Percentiles rank a stretch among this genome's conserved stretches.
Conservation (phyloP, 1,140 invertebrate species). For the Drosophila orosa region DNA sequence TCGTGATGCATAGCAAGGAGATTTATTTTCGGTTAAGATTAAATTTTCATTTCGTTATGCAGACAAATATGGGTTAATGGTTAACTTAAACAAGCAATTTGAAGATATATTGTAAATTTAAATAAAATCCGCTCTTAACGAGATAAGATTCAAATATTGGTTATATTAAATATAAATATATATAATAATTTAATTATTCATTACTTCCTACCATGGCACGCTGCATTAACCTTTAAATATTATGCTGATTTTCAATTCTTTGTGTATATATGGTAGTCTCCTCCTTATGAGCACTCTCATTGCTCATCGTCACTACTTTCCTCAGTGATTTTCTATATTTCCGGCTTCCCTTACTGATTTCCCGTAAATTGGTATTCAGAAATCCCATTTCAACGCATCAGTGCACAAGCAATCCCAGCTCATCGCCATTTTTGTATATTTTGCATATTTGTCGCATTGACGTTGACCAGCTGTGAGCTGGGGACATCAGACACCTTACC, state of each 20-base stretch:
- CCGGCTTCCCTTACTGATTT: constrained; percentile 24
- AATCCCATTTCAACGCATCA: constrained; percentile 36
- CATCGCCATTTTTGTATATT: constrained; percentile 28
- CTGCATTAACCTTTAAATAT: not conserved
- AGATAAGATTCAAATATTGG: not conserved
- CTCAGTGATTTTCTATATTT: constrained; percentile 3
- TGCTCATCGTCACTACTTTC: not conserved
- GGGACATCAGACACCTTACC: not conserved
- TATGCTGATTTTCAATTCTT: not conserved
- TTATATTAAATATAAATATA: not conserved
- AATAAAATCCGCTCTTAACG: not conserved
- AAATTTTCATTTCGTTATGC: constrained; percentile 10
- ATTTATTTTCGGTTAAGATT: constrained; percentile 30
- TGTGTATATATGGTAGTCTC: not conserved
- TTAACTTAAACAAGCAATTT: not conserved
- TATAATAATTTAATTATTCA: not conserved
- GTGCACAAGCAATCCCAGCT: constrained; percentile 25
- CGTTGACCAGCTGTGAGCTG: constrained; percentile 34
- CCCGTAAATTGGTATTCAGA: constrained; percentile 32
- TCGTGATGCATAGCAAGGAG: constrained; percentile 3
- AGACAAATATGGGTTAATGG: not conserved
- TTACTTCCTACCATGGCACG: too few relatives aligned
- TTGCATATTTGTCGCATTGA: constrained; percentile 45
- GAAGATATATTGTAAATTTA: not conserved
- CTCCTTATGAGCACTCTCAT: not conserved